Percentiles rank a stretch among this genome's conserved stretches.
Evolutionary conservation across 2,888 invertebrate genomes (phyloP).

Genomic region (Dascillus cervinus): DNA sequence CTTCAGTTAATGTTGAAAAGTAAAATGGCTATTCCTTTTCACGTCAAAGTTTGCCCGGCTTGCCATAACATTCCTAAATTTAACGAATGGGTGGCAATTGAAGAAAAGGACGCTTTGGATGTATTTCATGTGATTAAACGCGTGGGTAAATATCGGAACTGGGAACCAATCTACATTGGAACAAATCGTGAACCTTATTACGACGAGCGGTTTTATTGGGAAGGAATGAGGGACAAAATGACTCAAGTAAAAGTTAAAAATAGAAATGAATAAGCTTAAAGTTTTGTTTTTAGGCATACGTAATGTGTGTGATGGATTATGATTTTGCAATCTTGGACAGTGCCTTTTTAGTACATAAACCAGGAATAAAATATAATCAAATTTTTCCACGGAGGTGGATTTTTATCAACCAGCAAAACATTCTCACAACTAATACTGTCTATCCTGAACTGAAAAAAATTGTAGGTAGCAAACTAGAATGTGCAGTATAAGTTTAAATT

Average conservation of each 20-base stretch:
- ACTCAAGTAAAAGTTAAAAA: too few relatives aligned
- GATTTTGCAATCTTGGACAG: conserved; percentile 82
- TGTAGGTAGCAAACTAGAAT: too few relatives aligned
- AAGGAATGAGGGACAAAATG: conserved; percentile 86
- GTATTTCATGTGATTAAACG: conserved; percentile 74
- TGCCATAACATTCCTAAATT: conserved; percentile 76
- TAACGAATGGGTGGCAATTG: conserved; percentile 66
- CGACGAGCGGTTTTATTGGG: conserved; percentile 82
- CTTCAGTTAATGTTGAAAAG: conserved; percentile 52
- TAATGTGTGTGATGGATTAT: conserved; percentile 75
- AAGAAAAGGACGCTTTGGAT: conserved; percentile 57
- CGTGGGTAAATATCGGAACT: conserved; percentile 63
- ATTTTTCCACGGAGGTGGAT: too few relatives aligned
- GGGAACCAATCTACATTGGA: conserved; percentile 86
- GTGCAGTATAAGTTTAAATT: too few relatives aligned
- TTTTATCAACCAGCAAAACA: too few relatives aligned
- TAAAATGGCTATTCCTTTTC: conserved; percentile 75
- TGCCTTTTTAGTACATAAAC: too few relatives aligned
- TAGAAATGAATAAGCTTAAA: too few relatives aligned
- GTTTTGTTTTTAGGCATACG: too few relatives aligned
- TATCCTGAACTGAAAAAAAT: too few relatives aligned
- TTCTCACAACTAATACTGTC: too few relatives aligned
- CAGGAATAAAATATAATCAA: conserved; percentile 82
- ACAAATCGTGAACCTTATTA: conserved; percentile 75
- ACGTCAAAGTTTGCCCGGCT: conserved; percentile 72